These are phyloP conservation scores for Heteropelma amictum DNA, from an alignment of 2,888 invertebrate genomes.

Conservation along the genomic window DNA sequence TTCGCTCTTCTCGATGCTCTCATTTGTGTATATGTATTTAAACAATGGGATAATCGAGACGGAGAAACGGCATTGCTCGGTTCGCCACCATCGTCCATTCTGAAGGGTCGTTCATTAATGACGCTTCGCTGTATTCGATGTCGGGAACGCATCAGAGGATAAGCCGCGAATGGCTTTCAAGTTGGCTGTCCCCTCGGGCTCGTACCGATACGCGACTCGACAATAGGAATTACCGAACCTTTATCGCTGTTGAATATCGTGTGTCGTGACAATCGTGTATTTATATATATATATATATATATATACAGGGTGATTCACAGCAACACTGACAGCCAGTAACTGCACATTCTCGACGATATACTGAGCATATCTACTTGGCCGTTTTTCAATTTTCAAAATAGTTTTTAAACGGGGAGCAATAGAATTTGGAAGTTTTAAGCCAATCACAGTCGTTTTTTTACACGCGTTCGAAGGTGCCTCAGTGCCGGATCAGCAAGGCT, in stretches of 20 bases:
- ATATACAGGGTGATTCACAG: not conserved
- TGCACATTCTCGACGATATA: too few relatives aligned
- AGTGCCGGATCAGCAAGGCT: too few relatives aligned
- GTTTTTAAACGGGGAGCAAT: too few relatives aligned
- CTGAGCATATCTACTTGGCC: too few relatives aligned
- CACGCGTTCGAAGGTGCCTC: too few relatives aligned
- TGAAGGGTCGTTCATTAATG: constrained; percentile 69
- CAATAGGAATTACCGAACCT: constrained; percentile 66
- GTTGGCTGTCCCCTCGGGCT: constrained; percentile 62
- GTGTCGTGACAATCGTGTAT: constrained; percentile 1
- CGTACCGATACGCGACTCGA: constrained; percentile 58
- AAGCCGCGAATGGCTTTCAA: constrained; percentile 63
- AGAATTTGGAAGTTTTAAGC: too few relatives aligned
- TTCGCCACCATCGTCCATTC: not conserved
- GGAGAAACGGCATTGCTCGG: constrained; percentile 14
- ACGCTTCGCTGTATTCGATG: constrained; percentile 60
- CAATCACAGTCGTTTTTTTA: too few relatives aligned
- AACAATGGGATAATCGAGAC: constrained; percentile 55
- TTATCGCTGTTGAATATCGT: constrained; percentile 42
- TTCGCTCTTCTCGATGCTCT: not conserved
- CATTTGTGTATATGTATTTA: constrained; percentile 50
- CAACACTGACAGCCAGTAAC: too few relatives aligned
- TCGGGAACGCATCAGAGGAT: constrained; percentile 56
- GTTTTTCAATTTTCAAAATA: too few relatives aligned
- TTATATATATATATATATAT: not conserved